These are phyloP conservation scores for Amphiprion percula DNA, from an alignment of 2,113 vertebrate species.

Conservation along the genomic window DNA sequence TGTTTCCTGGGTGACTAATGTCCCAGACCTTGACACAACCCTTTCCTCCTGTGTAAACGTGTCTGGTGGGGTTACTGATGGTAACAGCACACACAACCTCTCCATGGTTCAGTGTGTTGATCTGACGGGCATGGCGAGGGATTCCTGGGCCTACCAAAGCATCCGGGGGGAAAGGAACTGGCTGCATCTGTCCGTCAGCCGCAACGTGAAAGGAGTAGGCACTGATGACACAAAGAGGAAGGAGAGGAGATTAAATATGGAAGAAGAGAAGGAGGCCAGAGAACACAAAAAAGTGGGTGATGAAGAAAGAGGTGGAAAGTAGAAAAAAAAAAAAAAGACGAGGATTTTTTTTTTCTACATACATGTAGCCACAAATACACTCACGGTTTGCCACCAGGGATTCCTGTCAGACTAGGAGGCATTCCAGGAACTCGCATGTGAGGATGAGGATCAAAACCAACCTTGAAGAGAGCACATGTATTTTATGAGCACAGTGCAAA, in stretches of 20 bases:
- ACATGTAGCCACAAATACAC: conserved; percentile 58
- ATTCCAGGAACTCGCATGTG: conserved; percentile 94
- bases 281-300: background rate
- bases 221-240: conserved; percentile 68
- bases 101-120: conserved; percentile 96
- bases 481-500: conserved; percentile 54
- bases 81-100: conserved; percentile 97
- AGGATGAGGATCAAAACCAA: conserved; percentile 95
- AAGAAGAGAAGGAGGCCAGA: background rate
- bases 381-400: conserved; percentile 97
- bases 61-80: conserved; percentile 97
- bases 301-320: background rate
- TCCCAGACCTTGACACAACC: conserved; percentile 99
- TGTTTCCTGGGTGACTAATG: conserved; percentile 97
- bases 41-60: conserved; percentile 97
- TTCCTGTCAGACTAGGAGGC: conserved; percentile 92
- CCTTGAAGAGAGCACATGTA: conserved; percentile 80
- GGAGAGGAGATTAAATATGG: background rate
- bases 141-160: conserved; percentile 95
- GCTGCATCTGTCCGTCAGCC: conserved; percentile 97
- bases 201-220: conserved; percentile 97
- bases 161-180: conserved; percentile 95
- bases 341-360: background rate
- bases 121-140: conserved; percentile 95
- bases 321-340: too few relatives aligned